phyloP scores from a whole-genome alignment of 2,888 invertebrate genomes.

The Perithous albicinctus region DNA sequence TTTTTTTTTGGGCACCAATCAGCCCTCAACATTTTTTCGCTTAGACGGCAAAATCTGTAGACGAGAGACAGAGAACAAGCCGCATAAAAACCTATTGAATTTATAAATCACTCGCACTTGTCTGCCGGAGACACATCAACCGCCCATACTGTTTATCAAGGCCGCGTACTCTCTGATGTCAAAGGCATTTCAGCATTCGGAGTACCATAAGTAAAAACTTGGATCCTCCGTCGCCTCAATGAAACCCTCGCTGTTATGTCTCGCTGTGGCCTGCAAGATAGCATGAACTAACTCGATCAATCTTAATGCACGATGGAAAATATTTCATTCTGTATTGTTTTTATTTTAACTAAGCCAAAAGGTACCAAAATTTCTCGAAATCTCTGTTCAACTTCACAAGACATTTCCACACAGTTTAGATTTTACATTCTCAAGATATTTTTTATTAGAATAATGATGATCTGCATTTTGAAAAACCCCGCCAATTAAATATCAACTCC shows the following conservation, averaged over 20 bases:
- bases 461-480: background rate
- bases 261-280: background rate
- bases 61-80: background rate
- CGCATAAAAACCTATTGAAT: constrained; percentile 31
- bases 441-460: no score
- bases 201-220: constrained; percentile 21
- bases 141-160: constrained; percentile 52
- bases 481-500: background rate
- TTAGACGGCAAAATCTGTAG: constrained; percentile 8
- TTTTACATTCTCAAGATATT: background rate
- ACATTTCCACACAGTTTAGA: background rate
- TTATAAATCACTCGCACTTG: constrained; percentile 32
- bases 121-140: constrained; percentile 48
- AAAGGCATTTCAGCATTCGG: constrained; percentile 23
- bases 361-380: background rate
- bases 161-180: constrained; percentile 17
- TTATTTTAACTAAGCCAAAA: no score
- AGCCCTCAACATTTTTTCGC: background rate
- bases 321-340: background rate
- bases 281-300: background rate
- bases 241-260: background rate
- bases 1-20: background rate
- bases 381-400: background rate
- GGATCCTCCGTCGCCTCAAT: background rate
- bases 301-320: background rate